Conservation (phyloP, 2,888 invertebrate species). For the Diloba caeruleocephala region DNA sequence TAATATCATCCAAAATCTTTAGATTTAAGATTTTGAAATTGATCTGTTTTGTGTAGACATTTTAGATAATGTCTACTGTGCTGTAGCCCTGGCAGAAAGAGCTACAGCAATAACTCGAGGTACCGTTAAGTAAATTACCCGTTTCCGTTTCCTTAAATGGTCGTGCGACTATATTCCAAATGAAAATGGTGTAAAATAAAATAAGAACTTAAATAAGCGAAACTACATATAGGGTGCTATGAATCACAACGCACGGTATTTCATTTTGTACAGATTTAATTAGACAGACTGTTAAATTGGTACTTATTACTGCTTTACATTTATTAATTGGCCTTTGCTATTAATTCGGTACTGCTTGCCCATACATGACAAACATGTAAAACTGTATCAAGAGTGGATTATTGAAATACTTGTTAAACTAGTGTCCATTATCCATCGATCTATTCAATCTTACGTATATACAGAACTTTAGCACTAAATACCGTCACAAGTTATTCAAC, state of each 20-base stretch:
- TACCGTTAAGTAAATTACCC: too few species aligned
- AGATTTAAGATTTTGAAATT: too few species aligned
- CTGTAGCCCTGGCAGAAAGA: too few species aligned
- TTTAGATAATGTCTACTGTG: too few species aligned
- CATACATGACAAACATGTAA: conserved; percentile 66
- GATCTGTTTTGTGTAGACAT: too few species aligned
- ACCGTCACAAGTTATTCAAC: conserved; percentile 69
- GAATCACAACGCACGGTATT: conserved; percentile 81
- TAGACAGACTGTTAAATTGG: conserved; percentile 85
- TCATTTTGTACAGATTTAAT: conserved; percentile 89
- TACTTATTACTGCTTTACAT: conserved; percentile 86
- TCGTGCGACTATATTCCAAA: too few species aligned
- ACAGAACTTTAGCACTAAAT: conserved; percentile 75
- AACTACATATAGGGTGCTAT: conserved; percentile 58
- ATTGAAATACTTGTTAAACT: conserved; percentile 59
- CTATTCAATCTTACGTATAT: conserved; percentile 80
- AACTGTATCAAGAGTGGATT: conserved; percentile 64
- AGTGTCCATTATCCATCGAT: conserved; percentile 54
- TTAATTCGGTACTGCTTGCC: conserved; percentile 82
- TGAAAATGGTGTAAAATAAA: conserved; percentile 44
- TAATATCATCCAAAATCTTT: too few species aligned
- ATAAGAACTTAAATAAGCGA: conserved; percentile 44
- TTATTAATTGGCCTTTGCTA: conserved; percentile 77
- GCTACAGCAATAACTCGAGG: too few species aligned
- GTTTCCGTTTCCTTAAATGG: too few species aligned